Base-by-base conservation (phyloP, 2,888 invertebrate genomes). In the Oxytorus armatus region DNA sequence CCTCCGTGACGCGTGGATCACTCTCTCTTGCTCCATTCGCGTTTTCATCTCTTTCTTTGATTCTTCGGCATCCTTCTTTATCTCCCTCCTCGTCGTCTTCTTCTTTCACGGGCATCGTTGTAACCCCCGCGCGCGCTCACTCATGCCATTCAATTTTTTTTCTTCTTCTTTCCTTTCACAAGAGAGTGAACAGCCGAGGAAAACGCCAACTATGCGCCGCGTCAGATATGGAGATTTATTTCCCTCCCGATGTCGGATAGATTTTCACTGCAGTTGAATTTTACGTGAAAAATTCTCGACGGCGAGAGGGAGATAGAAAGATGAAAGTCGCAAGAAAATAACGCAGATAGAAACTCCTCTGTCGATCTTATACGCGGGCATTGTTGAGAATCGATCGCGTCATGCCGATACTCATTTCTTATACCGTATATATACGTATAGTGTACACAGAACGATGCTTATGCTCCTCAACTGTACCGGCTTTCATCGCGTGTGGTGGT, bases 221-320 rank as follows among this genome's bases (percentile, higher is more conserved):
- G 88, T 89, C 89, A 88, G 88, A 90, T 90, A 90, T 90, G 89
- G 89, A 90, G 90, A 90, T 90, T 90, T 89, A 90, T 90, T 89
- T 90, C 82, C 77, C 29, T 65, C 33, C 73, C 83, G 86, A 88
- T 89, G 47, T 33, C 86, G 79, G 83, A 82, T 75, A 66, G 70
- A 75, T 69, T 75, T 69, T 75, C 53, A 65, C 66, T 33, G 61
- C 51, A 11, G 14, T 51, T 42, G 49, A 39, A 63, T 63, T 36
- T 36, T 36, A 10, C 42, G 29, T 57, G n/a, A 21, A 16, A 69
- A 80, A 78, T 74, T 74, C 80, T n/a, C n/a, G n/a, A n/a, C 66
- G n/a, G 14, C 23, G 36, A 59, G 61, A 75, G 59, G 59, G 65
- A 73, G 79, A 68, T 69, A 78, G 63, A 74, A 78, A 53, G 81